A percentile compares a stretch with the other conserved stretches of the same genome.
These are phyloP conservation scores for Aphodius sticticus DNA, from an alignment of 2,888 invertebrate genomes.

Conservation along the genomic window DNA sequence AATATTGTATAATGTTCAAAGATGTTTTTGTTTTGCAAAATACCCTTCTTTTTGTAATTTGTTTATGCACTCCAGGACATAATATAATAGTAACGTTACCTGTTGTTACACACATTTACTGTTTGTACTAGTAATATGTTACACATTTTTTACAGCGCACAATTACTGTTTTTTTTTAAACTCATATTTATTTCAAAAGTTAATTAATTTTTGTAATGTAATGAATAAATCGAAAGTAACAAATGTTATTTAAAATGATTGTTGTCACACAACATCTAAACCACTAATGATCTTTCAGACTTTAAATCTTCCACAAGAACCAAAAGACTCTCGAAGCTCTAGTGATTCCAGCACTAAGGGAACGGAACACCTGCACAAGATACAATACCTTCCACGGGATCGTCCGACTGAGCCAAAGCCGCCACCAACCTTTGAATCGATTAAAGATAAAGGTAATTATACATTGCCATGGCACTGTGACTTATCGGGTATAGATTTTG, in stretches of 20 bases:
- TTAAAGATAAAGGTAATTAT: slow-evolving; percentile 52
- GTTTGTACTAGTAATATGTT: slow-evolving; percentile 7
- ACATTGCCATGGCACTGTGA: neutral
- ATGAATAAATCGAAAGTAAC: neutral
- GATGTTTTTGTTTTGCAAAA: slow-evolving; percentile 7
- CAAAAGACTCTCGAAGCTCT: slow-evolving; percentile 80
- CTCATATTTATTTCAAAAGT: neutral
- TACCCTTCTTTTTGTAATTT: slow-evolving; percentile 14
- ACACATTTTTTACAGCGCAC: neutral
- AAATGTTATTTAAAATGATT: neutral
- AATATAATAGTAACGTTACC: neutral
- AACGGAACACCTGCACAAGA: slow-evolving; percentile 65
- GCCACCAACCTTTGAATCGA: slow-evolving; percentile 53
- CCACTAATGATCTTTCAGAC: slow-evolving; percentile 67
- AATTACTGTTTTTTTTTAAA: slow-evolving; percentile 6
- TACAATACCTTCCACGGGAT: slow-evolving; percentile 68
- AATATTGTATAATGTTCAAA: neutral
- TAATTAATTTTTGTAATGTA: neutral
- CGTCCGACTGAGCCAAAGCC: slow-evolving; percentile 55
- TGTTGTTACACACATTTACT: neutral
- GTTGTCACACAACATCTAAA: slow-evolving; percentile 10
- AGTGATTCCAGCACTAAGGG: slow-evolving; percentile 66
- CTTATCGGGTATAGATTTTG: neutral
- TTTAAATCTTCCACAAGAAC: slow-evolving; percentile 83
- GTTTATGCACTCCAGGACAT: slow-evolving; percentile 11